These are phyloP conservation scores for Geotrupes spiniger DNA, from an alignment of 2,888 invertebrate genomes.

Conservation along the genomic window DNA sequence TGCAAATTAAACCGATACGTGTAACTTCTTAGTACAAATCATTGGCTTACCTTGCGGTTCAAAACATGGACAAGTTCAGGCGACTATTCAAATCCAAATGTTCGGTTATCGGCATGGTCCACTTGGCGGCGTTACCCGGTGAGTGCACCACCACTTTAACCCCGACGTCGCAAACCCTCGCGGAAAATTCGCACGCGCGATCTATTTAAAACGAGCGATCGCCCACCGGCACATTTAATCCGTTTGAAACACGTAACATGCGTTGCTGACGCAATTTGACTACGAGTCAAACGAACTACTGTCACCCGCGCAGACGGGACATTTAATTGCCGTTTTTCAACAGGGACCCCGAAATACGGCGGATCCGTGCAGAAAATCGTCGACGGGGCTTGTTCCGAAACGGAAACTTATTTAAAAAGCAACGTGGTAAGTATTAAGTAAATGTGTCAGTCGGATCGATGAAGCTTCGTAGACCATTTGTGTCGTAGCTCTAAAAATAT, in stretches of 20 bases:
- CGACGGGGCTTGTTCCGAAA: slow-evolving; percentile 60
- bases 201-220: no score
- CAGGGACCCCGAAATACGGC: slow-evolving; percentile 61
- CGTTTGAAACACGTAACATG: not conserved
- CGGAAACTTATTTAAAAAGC: slow-evolving; percentile 56
- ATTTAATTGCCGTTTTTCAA: not conserved
- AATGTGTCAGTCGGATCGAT: not conserved
- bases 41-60: not conserved
- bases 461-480: slow-evolving; percentile 4
- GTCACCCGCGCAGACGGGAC: not conserved
- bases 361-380: slow-evolving; percentile 56
- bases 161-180: no score
- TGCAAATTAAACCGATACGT: no score
- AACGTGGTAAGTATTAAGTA: slow-evolving; percentile 21
- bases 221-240: no score
- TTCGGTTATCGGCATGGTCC: slow-evolving; percentile 70
- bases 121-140: slow-evolving; percentile 69
- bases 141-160: no score
- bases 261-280: not conserved
- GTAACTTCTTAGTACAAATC: no score
- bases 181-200: no score
- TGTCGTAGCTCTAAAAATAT: no score
- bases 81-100: slow-evolving; percentile 50
- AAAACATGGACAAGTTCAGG: slow-evolving; percentile 39
- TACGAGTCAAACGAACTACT: not conserved